Base-by-base conservation (phyloP, 1,140 invertebrate genomes). In the Scylla paramamosain region DNA sequence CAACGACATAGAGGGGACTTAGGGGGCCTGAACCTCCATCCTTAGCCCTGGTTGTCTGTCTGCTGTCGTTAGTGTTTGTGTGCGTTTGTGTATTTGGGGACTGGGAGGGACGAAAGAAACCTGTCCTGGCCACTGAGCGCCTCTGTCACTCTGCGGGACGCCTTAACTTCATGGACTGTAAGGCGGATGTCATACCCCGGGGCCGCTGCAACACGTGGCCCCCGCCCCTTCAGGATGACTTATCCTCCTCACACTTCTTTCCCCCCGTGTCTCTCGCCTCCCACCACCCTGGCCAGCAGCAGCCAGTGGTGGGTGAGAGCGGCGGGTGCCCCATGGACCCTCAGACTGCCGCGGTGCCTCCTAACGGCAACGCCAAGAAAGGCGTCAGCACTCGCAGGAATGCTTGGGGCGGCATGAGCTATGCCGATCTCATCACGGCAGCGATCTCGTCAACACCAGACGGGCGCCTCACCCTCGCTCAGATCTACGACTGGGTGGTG, bases 401-500 rank as follows among this genome's bases (percentile, higher is more conserved):
- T 97, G 99, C 99, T 0, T 99, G 99, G 99, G 99, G 99, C 28
- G 99, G 99, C 97, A 98, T 99, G 96, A 99, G 99, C 91, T 99
- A 99, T 97, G 99, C 99, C 91, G 99, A 99, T 97, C 98, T 99
- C 96, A 99, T 99, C 96, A 99, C 99, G 8, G 99, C 99, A 97
- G 99, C 99, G 94, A 99, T 99, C 97, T 98, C 98, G 94, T 99
- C 98, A 88, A 98, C 99, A 32, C 98, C 99, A 10, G 99, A 99
- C 96, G 99, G 99, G 97, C 97, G 99, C 89, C 97, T 99, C 83
- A 99, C 99, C 0, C 97, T 99, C 89, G 99, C 98, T 46, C 99
- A 99, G 97, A 99, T 99, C 96, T 99, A 99, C 97, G 99, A 99
- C 97, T 99, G 99, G 99, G 99, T 99, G 99, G 99, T 99, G 88